phyloP scores from a whole-genome alignment of 2,113 vertebrate genomes.

The Pterocles orientalis region DNA sequence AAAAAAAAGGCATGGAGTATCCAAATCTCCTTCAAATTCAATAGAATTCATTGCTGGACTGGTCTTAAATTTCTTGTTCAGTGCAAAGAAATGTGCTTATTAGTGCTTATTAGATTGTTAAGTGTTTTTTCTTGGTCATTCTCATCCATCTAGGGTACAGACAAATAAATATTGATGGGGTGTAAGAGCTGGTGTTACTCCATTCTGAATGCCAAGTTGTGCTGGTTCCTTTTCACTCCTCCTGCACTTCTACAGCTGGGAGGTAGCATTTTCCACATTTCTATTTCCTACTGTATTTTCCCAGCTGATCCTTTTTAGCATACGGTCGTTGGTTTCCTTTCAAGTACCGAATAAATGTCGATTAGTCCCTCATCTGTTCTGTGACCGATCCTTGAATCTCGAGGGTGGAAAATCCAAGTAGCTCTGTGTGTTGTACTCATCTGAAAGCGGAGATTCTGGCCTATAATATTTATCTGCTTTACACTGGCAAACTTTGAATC shows the following conservation, averaged over 20 bases:
- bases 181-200: background rate
- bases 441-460: background rate
- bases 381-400: background rate
- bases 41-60: background rate
- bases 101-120: background rate
- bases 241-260: background rate
- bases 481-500: background rate
- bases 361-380: background rate
- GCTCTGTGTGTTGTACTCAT: background rate
- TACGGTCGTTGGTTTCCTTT: background rate
- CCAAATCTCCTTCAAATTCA: background rate
- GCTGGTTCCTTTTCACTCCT: background rate
- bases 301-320: background rate
- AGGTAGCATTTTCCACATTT: background rate
- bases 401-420: background rate
- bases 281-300: background rate
- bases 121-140: background rate
- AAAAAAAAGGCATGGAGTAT: background rate
- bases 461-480: background rate
- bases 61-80: background rate
- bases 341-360: slow-evolving; percentile 17
- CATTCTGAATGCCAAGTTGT: background rate
- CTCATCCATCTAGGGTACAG: background rate
- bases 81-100: background rate
- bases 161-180: background rate